These are phyloP conservation scores for Actias luna DNA, from an alignment of 2,888 invertebrate species.

Conservation along the genomic window DNA sequence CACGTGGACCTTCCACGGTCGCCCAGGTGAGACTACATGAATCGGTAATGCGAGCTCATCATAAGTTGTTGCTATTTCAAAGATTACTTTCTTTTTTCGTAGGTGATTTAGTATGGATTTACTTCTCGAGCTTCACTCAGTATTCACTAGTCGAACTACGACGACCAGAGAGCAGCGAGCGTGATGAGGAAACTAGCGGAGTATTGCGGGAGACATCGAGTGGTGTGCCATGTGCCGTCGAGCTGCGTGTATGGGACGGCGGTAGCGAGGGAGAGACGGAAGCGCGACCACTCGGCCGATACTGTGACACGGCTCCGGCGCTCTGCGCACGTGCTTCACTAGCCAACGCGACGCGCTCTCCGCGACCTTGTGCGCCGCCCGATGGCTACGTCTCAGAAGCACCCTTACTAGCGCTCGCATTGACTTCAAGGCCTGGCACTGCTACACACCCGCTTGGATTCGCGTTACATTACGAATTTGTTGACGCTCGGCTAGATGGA, in stretches of 20 bases:
- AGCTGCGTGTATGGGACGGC: constrained; percentile 89
- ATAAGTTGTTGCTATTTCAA: background rate
- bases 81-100: constrained; percentile 16
- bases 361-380: constrained; percentile 88
- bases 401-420: constrained; percentile 60
- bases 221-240: constrained; percentile 82
- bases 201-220: constrained; percentile 24
- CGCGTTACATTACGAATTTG: constrained; percentile 89
- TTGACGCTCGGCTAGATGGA: constrained; percentile 90
- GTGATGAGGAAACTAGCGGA: constrained; percentile 54
- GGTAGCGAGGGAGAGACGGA: constrained; percentile 79
- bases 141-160: constrained; percentile 84
- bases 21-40: constrained; percentile 69
- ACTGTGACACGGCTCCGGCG: constrained; percentile 88
- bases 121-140: constrained; percentile 92
- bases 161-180: constrained; percentile 79
- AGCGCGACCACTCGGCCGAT: constrained; percentile 82
- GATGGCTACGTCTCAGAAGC: constrained; percentile 88
- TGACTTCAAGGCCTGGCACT: constrained; percentile 85
- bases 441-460: constrained; percentile 90
- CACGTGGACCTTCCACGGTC: constrained; percentile 91
- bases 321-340: constrained; percentile 91
- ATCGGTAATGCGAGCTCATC: background rate
- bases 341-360: constrained; percentile 86
- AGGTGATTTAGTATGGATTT: constrained; percentile 92